These are phyloP conservation scores for Leptinotarsa juncta DNA, from an alignment of 2,888 invertebrate species.

Conservation along the genomic window DNA sequence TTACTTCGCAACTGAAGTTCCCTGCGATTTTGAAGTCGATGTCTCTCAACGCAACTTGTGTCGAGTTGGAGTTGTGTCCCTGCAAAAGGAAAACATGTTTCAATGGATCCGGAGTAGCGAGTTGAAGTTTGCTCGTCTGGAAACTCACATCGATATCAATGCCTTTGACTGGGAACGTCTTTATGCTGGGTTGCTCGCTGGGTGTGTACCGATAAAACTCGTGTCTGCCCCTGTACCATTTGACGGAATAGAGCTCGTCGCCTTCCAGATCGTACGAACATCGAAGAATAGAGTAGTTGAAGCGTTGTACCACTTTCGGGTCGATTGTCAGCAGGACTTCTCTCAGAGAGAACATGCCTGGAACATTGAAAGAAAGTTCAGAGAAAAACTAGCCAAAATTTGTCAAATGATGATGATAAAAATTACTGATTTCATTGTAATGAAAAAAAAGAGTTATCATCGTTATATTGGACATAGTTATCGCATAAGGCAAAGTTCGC, in stretches of 20 bases:
- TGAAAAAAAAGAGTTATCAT: no score
- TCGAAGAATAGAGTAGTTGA: slow-evolving; percentile 75
- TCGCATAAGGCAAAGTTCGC: no score
- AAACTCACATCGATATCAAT: slow-evolving; percentile 82
- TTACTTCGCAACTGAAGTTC: slow-evolving; percentile 84
- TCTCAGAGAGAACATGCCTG: slow-evolving; percentile 75
- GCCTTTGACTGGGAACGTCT: slow-evolving; percentile 79
- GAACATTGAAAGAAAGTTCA: slow-evolving; percentile 39
- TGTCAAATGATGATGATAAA: background rate
- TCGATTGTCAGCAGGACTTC: slow-evolving; percentile 78
- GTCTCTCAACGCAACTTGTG: slow-evolving; percentile 77
- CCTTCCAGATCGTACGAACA: slow-evolving; percentile 85
- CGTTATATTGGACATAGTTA: no score
- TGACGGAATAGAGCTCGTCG: slow-evolving; percentile 81
- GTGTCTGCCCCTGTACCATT: slow-evolving; percentile 86
- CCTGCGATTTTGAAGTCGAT: slow-evolving; percentile 79
- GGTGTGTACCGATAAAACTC: slow-evolving; percentile 90
- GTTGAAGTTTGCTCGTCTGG: background rate
- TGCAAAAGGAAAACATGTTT: slow-evolving; percentile 60
- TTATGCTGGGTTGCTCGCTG: slow-evolving; percentile 74
- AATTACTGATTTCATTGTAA: background rate
- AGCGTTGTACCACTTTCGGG: slow-evolving; percentile 77
- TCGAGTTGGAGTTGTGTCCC: slow-evolving; percentile 79
- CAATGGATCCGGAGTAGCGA: background rate
- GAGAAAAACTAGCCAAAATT: background rate